Evolutionary conservation across 2,113 vertebrate genomes (phyloP).

Genomic region (Trogon surrucura): DNA sequence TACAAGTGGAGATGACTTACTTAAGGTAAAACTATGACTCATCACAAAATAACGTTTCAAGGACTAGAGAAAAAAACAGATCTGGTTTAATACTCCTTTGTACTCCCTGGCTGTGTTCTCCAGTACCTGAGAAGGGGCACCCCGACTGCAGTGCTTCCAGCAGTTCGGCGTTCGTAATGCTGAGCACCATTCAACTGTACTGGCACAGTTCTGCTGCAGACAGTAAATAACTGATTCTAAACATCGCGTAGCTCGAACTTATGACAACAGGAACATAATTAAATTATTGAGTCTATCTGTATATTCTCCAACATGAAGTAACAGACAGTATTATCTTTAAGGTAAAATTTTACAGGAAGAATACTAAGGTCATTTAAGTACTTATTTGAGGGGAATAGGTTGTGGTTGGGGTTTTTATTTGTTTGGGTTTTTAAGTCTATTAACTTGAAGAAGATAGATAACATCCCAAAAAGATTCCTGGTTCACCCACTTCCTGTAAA

Average conservation of each 20-base stretch:
- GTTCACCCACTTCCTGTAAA: conserved; percentile 53
- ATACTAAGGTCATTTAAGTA: neutral
- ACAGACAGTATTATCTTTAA: neutral
- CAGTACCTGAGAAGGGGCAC: neutral
- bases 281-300: neutral
- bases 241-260: fast-evolving
- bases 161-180: neutral
- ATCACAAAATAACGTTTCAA: neutral
- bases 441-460: neutral
- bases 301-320: neutral
- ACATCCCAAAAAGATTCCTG: neutral
- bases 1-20: neutral
- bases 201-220: neutral
- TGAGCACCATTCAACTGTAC: neutral
- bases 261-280: neutral
- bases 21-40: neutral
- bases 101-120: neutral
- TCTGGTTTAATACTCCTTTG: neutral
- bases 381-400: neutral
- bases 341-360: neutral
- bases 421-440: neutral
- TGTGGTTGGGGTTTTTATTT: neutral
- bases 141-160: neutral
- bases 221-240: conserved; percentile 5
- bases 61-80: neutral